Base-by-base conservation (phyloP, 2,797 vertebrate species). In the Halcyon smyrnensis region DNA sequence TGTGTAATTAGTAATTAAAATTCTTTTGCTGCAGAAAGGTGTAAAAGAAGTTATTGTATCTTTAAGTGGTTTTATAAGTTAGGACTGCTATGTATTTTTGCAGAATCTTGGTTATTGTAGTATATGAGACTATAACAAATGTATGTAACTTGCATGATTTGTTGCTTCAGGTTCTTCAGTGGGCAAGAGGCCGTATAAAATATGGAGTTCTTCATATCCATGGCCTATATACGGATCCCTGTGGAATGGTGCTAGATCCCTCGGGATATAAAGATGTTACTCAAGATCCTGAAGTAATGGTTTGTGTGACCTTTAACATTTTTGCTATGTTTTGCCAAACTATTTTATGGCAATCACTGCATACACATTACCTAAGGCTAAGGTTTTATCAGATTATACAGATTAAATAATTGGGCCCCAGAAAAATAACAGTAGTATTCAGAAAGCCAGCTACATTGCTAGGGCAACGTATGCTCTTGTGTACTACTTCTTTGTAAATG, bases 231-330 rank as follows among this genome's bases (percentile, higher is more conserved):
- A 98, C 98, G 1, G 98, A 98, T 79, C 98, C 98, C 46, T 98
- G 98, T 41, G 98, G 98, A 84, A 94, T 98, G 97, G 97, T 98
- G 19, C 53, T 98, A 32, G 98, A 98, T 60, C 98, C 97, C 4
- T 98, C 92, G 0, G 98, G 98, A 50, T 98, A 98, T 37, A 98
- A 97, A 80, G 98, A 98, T 30, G 97, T 98, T 32, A 98, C 98
- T 39, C 97, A 98, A 28, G 98, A 98, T 84, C 95, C 97, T 9
- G 97, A 98, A 97, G 98, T 98, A 27, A 98, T 98, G 98, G 98
- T 98, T 97, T 0, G 96, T 87, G 41, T 46, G 37, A 30, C 23
- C 30, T 91, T 86, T 50, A 63, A 18, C 25, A 6, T 59, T 50
- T 46, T 62, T 27, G 19, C 25, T 53, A 0, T 32, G 11, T 68